These are phyloP conservation scores for Papio anubis DNA, from an alignment of 2,113 vertebrate species.

Conservation along the genomic window DNA sequence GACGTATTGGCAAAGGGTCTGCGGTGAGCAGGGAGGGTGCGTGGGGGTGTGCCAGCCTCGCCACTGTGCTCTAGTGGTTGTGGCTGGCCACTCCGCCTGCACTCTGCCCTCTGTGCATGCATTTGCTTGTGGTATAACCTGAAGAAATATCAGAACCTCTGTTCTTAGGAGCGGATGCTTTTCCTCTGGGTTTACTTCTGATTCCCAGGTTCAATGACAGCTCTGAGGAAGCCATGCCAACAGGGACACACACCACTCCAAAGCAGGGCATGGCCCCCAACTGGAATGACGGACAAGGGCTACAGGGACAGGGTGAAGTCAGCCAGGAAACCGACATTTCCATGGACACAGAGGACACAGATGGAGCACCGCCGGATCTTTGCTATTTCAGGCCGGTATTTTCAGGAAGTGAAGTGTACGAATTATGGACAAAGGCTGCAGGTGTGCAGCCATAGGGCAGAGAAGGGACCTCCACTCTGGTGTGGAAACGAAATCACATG, in stretches of 20 bases:
- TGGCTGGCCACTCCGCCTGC: background rate
- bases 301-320: background rate
- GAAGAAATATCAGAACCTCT: background rate
- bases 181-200: background rate
- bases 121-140: background rate
- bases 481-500: background rate
- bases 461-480: background rate
- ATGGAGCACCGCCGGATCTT: background rate
- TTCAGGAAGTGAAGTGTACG: background rate
- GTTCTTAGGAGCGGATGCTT: background rate
- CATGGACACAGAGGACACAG: background rate
- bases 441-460: background rate
- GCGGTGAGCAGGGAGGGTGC: too few species aligned
- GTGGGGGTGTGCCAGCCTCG: too few species aligned
- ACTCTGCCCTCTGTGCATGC: background rate
- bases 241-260: background rate
- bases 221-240: background rate
- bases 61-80: background rate
- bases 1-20: background rate
- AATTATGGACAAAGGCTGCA: too few species aligned
- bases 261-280: too few species aligned
- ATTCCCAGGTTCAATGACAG: background rate
- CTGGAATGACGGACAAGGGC: background rate
- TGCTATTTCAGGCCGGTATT: background rate
- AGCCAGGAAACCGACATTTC: background rate